phyloP scores from a whole-genome alignment of 2,797 vertebrate genomes.

The Lophius americanus region DNA sequence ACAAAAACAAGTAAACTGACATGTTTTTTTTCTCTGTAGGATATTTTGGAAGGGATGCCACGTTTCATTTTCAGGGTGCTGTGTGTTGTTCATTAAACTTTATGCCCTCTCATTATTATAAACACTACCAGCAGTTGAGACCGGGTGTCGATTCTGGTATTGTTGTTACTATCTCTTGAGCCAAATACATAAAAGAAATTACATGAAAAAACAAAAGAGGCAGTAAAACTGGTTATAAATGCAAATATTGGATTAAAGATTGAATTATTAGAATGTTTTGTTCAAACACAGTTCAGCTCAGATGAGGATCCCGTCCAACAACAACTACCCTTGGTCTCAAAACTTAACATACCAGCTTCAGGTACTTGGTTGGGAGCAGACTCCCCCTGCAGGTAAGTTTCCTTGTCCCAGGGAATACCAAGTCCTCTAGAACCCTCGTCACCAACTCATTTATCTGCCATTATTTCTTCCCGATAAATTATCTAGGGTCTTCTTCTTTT shows the following conservation, averaged over 20 bases:
- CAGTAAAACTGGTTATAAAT: background rate
- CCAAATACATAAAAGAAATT: conserved; percentile 5
- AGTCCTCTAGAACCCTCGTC: conserved; percentile 12
- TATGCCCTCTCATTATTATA: conserved; percentile 57
- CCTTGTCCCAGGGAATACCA: conserved; percentile 36
- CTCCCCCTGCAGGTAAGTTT: conserved; percentile 56
- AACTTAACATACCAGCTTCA: conserved; percentile 29
- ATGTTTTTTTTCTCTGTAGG: background rate
- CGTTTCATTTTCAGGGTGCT: conserved; percentile 40
- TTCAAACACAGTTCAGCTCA: conserved; percentile 1
- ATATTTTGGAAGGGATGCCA: conserved; percentile 38
- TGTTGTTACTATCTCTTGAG: conserved; percentile 15
- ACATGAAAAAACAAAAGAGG: background rate
- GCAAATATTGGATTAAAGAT: background rate
- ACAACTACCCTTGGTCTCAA: background rate
- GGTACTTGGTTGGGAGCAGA: conserved; percentile 19
- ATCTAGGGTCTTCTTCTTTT: background rate
- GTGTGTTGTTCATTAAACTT: conserved; percentile 41
- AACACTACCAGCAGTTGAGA: conserved; percentile 48
- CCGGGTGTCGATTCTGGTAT: conserved; percentile 11
- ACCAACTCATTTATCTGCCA: conserved; percentile 20
- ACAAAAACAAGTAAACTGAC: background rate
- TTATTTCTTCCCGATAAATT: conserved; percentile 7
- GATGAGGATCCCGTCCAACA: no score
- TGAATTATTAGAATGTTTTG: background rate